phyloP scores from a whole-genome alignment of 1,140 invertebrate genomes.

The Streblospio benedicti region DNA sequence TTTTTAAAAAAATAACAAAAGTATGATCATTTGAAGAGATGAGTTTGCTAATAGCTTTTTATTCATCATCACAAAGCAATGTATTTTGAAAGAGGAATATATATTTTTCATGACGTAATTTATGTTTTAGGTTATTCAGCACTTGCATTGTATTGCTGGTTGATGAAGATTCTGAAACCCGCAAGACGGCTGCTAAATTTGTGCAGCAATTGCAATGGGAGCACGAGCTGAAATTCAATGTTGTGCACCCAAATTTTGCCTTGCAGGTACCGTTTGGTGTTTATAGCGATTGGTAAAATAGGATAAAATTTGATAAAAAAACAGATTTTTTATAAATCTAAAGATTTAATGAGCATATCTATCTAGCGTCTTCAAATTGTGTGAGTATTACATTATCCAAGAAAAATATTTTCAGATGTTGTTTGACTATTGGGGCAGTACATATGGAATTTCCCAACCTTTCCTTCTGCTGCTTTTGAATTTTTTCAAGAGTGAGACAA shows the following conservation, averaged over 20 bases:
- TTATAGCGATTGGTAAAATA: too few species aligned
- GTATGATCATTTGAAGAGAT: neutral
- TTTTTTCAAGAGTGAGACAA: too few species aligned
- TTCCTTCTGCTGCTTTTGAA: too few species aligned
- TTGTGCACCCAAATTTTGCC: neutral
- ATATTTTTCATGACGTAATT: neutral
- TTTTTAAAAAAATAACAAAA: neutral
- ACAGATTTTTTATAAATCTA: neutral
- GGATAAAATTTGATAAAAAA: neutral
- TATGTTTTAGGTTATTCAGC: neutral
- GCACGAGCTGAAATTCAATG: neutral
- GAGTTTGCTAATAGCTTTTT: neutral
- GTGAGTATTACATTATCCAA: neutral
- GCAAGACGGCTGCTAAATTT: neutral
- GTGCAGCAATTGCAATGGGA: neutral
- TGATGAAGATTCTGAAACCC: neutral
- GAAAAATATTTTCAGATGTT: too few species aligned
- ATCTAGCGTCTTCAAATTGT: neutral
- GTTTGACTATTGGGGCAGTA: too few species aligned
- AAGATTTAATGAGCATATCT: neutral
- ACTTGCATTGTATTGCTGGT: neutral
- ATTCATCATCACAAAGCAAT: neutral
- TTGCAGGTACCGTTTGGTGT: neutral
- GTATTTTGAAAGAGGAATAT: neutral
- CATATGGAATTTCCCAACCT: too few species aligned